Conservation (phyloP, 2,888 invertebrate genomes). For the Nineta flava region DNA sequence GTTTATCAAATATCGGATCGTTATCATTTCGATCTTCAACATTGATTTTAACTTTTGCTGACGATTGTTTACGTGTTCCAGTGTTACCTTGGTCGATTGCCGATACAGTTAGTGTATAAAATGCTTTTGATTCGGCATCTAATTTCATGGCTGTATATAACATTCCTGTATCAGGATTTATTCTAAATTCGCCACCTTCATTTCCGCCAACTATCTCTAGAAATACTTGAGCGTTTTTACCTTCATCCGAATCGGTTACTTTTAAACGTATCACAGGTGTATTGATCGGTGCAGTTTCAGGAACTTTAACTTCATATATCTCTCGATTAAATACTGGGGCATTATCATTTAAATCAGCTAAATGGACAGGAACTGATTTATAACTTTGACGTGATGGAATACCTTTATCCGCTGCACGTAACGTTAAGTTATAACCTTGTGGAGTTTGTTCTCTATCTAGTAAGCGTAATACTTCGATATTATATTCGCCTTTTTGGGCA, state of each 20-base stretch:
- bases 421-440: constrained; percentile 72
- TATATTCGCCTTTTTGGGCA: constrained; percentile 50
- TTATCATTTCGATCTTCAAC: constrained; percentile 90
- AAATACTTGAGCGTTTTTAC: constrained; percentile 67
- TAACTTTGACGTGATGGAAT: constrained; percentile 61
- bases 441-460: constrained; percentile 65
- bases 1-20: constrained; percentile 69
- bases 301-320: constrained; percentile 72
- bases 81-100: constrained; percentile 78
- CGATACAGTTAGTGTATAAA: constrained; percentile 76
- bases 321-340: constrained; percentile 76
- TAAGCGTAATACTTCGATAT: constrained; percentile 60
- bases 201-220: constrained; percentile 86
- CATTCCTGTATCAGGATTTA: constrained; percentile 80
- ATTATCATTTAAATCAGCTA: constrained; percentile 71
- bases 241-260: constrained; percentile 72
- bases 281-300: constrained; percentile 77
- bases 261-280: constrained; percentile 78
- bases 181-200: constrained; percentile 71
- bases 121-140: constrained; percentile 71
- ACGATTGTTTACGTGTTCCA: constrained; percentile 70
- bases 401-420: constrained; percentile 73
- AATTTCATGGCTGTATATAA: constrained; percentile 65
- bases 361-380: constrained; percentile 63
- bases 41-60: constrained; percentile 78